Evolutionary conservation across 2,113 vertebrate genomes (phyloP).

Genomic region (Ahaetulla prasina): DNA sequence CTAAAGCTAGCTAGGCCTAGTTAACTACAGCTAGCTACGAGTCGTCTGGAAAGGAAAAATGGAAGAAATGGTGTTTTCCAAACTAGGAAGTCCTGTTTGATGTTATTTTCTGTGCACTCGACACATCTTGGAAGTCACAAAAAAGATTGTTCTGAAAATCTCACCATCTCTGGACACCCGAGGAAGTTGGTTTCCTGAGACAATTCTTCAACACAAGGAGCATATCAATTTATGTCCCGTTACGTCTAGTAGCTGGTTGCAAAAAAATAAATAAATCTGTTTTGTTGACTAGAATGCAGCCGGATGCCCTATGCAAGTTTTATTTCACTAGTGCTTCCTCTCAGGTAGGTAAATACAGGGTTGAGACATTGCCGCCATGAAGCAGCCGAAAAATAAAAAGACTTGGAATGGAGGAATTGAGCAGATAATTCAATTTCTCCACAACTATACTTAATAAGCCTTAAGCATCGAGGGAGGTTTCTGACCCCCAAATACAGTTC

Average conservation of each 20-base stretch:
- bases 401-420: background rate
- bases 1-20: background rate
- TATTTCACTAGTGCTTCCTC: background rate
- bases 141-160: background rate
- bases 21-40: background rate
- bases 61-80: background rate
- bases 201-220: background rate
- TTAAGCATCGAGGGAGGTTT: background rate
- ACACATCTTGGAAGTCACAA: background rate
- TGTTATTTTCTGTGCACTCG: slow-evolving; percentile 17
- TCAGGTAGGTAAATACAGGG: background rate
- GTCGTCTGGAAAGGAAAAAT: background rate
- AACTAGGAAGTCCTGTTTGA: background rate
- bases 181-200: background rate
- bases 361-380: background rate
- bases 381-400: background rate
- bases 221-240: background rate
- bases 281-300: background rate
- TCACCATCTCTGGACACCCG: background rate
- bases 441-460: background rate
- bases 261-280: background rate
- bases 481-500: background rate
- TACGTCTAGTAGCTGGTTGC: background rate
- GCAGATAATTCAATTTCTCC: background rate
- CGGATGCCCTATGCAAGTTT: background rate